phyloP scores from a whole-genome alignment of 2,113 vertebrate species.

The Jaculus jaculus region DNA sequence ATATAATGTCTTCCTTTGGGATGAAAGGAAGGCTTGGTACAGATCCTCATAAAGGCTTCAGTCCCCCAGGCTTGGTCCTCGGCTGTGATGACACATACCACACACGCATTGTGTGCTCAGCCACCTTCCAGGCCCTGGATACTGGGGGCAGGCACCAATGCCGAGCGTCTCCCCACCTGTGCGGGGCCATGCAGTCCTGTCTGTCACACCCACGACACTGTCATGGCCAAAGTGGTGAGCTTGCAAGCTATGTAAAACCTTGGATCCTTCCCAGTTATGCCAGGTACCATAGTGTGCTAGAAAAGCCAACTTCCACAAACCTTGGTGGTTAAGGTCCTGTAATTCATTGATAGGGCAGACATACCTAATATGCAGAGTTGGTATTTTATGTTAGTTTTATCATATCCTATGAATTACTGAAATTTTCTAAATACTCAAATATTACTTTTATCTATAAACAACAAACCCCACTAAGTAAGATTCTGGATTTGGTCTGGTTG shows the following conservation, averaged over 20 bases:
- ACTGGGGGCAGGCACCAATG: accelerated
- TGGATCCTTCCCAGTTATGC: background rate
- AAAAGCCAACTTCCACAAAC: background rate
- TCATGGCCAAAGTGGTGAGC: accelerated
- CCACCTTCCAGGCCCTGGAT: background rate
- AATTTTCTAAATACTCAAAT: background rate
- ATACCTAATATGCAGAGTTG: background rate
- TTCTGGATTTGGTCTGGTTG: background rate
- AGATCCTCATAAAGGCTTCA: background rate
- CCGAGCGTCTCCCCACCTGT: background rate
- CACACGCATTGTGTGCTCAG: accelerated
- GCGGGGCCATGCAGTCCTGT: background rate
- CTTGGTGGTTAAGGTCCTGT: background rate
- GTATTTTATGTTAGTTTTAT: background rate
- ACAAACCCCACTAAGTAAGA: background rate
- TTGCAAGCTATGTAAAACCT: background rate
- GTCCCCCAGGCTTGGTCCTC: background rate
- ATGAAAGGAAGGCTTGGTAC: background rate
- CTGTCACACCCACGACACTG: background rate
- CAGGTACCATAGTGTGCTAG: background rate
- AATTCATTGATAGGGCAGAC: background rate
- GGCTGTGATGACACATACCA: background rate
- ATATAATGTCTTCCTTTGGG: background rate
- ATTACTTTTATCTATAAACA: background rate
- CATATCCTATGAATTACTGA: background rate